Percentiles rank a stretch among this genome's conserved stretches.
These are phyloP conservation scores for Sclerurus mexicanus DNA, from an alignment of 2,113 vertebrate species.

Conservation along the genomic window DNA sequence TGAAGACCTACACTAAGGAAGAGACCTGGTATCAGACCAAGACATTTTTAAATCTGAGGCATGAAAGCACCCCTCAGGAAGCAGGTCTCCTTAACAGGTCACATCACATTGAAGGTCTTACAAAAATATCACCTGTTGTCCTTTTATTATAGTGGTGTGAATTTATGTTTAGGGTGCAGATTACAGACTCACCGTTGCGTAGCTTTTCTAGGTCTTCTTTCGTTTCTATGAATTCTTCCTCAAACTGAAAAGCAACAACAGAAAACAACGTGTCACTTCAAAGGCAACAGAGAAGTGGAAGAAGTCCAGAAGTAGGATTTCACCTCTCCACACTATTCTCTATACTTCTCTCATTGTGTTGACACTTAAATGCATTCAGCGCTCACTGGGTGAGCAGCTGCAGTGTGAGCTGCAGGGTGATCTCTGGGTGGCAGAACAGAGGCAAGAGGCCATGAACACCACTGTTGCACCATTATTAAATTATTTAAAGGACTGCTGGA, in stretches of 20 bases:
- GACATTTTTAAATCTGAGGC: background rate
- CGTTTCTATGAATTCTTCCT: slow-evolving; percentile 82
- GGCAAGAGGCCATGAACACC: background rate
- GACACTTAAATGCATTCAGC: background rate
- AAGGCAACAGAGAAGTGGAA: background rate
- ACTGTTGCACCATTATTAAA: background rate
- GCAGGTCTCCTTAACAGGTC: background rate
- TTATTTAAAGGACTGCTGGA: background rate
- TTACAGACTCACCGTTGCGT: slow-evolving; percentile 74
- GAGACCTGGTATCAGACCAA: background rate
- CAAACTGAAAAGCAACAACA: slow-evolving; percentile 78
- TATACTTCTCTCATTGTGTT: background rate
- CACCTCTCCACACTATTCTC: background rate
- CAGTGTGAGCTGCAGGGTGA: too few species aligned
- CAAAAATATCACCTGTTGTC: background rate
- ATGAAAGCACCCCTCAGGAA: background rate
- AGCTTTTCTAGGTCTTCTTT: slow-evolving; percentile 82
- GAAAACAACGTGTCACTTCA: background rate
- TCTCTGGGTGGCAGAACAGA: background rate
- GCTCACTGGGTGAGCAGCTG: too few species aligned
- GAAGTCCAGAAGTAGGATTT: background rate
- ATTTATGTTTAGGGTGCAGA: background rate
- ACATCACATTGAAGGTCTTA: background rate
- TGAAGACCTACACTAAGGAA: background rate
- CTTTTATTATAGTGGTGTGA: background rate